A percentile compares a stretch with the other conserved stretches of the same genome.
phyloP scores from a whole-genome alignment of 1,140 invertebrate genomes.

The Caenorhabditis brenneri region DNA sequence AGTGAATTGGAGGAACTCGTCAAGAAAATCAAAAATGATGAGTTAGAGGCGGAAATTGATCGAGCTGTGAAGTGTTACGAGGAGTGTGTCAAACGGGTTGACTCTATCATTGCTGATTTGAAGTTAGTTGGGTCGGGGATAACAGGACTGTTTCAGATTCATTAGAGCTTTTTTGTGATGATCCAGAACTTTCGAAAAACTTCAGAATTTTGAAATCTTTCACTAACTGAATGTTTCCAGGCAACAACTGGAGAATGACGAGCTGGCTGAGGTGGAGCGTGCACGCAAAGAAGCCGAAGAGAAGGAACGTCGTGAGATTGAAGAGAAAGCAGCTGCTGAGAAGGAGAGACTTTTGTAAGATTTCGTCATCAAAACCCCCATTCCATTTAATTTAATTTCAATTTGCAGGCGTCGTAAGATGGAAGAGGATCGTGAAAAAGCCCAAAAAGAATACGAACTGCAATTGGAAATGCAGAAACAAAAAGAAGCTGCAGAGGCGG shows the following conservation, averaged over 20 bases:
- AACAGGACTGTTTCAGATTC: no score
- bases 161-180: no score
- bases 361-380: constrained; percentile 75
- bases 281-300: constrained; percentile 66
- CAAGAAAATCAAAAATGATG: constrained; percentile 35
- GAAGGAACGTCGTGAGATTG: constrained; percentile 73
- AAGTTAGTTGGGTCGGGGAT: not conserved
- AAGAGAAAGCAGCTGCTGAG: constrained; percentile 81
- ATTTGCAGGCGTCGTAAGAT: constrained; percentile 86
- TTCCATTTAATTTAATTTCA: constrained; percentile 70
- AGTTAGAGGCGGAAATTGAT: constrained; percentile 25
- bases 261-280: not conserved
- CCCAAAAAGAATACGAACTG: constrained; percentile 33
- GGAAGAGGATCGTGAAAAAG: constrained; percentile 74
- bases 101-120: constrained; percentile 29
- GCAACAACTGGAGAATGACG: constrained; percentile 8
- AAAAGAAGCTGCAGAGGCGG: constrained; percentile 40
- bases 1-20: constrained; percentile 31
- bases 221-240: no score
- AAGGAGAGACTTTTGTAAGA: constrained; percentile 74
- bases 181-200: no score
- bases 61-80: constrained; percentile 43
- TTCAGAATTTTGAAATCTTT: no score
- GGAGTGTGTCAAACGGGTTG: constrained; percentile 37
- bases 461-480: constrained; percentile 48